A percentile compares a stretch with the other conserved stretches of the same genome.
phyloP scores from a whole-genome alignment of 2,113 vertebrate species.

The Mobula hypostoma region DNA sequence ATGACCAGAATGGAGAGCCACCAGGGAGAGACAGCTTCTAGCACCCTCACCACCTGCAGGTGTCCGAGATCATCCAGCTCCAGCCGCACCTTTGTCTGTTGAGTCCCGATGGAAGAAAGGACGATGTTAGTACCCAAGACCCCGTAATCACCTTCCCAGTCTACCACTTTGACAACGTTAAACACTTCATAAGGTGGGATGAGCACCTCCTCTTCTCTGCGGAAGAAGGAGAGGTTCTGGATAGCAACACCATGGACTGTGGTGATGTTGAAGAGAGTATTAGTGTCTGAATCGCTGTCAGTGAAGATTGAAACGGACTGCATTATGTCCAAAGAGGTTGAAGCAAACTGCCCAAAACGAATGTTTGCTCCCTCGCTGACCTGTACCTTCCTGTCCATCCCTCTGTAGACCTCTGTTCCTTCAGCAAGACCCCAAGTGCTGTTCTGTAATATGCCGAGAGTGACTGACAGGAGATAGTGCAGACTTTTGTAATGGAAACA shows the following conservation, averaged over 20 bases:
- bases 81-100: neutral
- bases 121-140: neutral
- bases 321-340: neutral
- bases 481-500: conserved; percentile 23
- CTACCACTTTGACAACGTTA: neutral
- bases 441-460: neutral
- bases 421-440: neutral
- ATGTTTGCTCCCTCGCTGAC: neutral
- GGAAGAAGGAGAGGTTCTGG: neutral
- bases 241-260: neutral
- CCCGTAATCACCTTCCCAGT: neutral
- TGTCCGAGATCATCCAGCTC: neutral
- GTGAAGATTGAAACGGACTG: neutral
- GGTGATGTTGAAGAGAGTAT: conserved; percentile 18
- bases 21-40: neutral
- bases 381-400: neutral
- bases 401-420: neutral
- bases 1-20: neutral
- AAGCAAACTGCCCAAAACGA: conserved; percentile 6
- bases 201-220: conserved; percentile 22
- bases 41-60: neutral
- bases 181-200: conserved; percentile 11
- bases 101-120: neutral
- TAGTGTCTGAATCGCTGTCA: neutral
- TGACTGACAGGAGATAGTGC: neutral